Percentiles rank a stretch among this genome's conserved stretches.
phyloP scores from a whole-genome alignment of 2,797 vertebrate genomes.

The Platyrinchus mystaceus region DNA sequence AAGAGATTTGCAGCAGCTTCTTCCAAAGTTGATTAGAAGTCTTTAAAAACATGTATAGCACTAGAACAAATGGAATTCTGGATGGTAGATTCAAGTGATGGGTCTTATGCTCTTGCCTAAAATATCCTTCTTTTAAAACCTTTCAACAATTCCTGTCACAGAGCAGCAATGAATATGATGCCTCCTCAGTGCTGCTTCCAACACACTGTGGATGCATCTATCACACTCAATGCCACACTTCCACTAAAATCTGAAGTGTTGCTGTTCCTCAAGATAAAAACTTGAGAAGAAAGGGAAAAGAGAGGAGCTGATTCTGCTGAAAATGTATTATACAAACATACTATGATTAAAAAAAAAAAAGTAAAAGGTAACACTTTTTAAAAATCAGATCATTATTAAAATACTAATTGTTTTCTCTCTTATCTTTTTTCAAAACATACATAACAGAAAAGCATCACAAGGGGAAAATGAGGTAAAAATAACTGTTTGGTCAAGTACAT shows the following conservation, averaged over 20 bases:
- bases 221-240: not conserved
- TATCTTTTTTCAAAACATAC: not conserved
- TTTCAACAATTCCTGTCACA: not conserved
- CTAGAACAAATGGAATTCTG: not conserved
- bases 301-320: not conserved
- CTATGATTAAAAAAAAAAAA: not conserved
- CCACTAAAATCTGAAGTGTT: not conserved
- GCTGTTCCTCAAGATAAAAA: not conserved
- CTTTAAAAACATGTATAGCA: not conserved
- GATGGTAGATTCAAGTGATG: not conserved
- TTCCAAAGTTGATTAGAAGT: not conserved
- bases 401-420: not conserved
- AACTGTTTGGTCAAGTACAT: not conserved
- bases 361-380: not conserved
- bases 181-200: not conserved
- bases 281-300: not conserved
- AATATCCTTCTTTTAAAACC: not conserved
- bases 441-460: not conserved
- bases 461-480: not conserved
- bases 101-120: not conserved
- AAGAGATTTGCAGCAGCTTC: not conserved
- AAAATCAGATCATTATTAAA: not conserved
- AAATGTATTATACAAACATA: not conserved
- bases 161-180: rapidly evolving
- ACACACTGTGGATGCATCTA: not conserved